Evolutionary conservation across 2,797 vertebrate genomes (phyloP), one percentile per base, ranked within the genome.

Genomic region (Sphaeramia orbicularis): DNA sequence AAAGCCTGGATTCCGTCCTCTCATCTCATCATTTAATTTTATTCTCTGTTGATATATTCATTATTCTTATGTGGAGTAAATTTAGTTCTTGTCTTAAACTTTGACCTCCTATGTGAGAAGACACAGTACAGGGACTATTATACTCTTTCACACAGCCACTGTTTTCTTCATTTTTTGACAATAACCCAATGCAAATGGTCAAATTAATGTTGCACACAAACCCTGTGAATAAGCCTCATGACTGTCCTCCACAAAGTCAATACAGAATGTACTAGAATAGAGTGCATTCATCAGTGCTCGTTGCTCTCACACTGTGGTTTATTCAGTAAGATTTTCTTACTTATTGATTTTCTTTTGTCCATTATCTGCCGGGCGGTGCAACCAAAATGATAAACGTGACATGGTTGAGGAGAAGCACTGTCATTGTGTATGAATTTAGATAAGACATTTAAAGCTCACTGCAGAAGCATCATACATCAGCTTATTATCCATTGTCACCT

Each of bases 361-460:
- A 81, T 87, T 88, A 88, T 84, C 82, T 83, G 59, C 68, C 64
- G 65, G 80, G 63, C 63, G 37, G 68, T 18, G 75, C 75, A 58
- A 50, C 24, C 5, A 70, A 75, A 80, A 83, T 80, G 84, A 89
- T 68, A 69, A 84, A 86, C 45, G 55, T 64, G 74, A 76, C 79
- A 72, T 66, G 81, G 76, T 40, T 80, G 57, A n/a, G 44, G 43
- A 76, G 69, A 73, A 19, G 70, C 51, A 8, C 36, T 37, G 81
- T 67, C 85, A 74, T 65, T 79, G 72, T 75, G 80, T 74, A 75
- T 82, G 86, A 88, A 89, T 88, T 87, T 83, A 86, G 86, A 90
- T 90, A 88, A 90, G 82, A 86, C 74, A 58, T 86, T 89, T 88
- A 90, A 84, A 81, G 80, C 82, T 87, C 44, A 53, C 19, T 4